Evolutionary conservation across 2,113 vertebrate species (phyloP), one percentile per base, ranked within the genome.

Genomic region (Falcunculus frontatus): DNA sequence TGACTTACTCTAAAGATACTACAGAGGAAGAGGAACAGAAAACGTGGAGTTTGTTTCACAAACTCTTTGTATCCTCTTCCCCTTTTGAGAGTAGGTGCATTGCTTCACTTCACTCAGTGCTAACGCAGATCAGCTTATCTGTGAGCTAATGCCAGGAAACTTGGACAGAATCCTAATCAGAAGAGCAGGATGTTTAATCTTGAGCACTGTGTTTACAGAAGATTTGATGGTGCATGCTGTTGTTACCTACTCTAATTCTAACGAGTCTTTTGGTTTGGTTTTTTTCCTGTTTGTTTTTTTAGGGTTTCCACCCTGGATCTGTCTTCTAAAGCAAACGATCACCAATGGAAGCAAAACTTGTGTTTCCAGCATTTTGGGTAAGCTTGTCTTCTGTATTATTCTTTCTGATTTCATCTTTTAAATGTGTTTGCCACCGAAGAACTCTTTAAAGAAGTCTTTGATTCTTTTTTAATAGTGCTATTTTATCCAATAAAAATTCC

Each of bases 281-380:
- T 49, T 27, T 78, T 49, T 56, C 3, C 26, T 68, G 41, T 84
- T 46, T 23, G 35, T 39, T 65, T 47, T 86, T 49, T 81, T 16
- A 25, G 93, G 81, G 52, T 91, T 96, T 96, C 73, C 22, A 90
- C 33, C 44, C 41, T 69, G 73, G 52, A 53, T 62, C 70, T 89
- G 37, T 94, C 87, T 95, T 55, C 49, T 59, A 83, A 76, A 65
- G 64, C 49, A 68, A 32, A 26, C 52, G 73, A 30, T 86, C 55
- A 95, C 92, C 85, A 91, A 92, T 97, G 97, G 96, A 96, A 96
- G 64, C 92, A 87, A 96, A 82, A 46, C 39, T 77, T 82, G 42
- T 82, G 91, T 92, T 96, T 91, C 50, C 46, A 93, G 65, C 56
- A 33, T 79, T 93, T 74, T 74, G 91, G 95, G 96, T 97, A 88